A percentile compares a stretch with the other conserved stretches of the same genome.
phyloP scores from a whole-genome alignment of 2,888 invertebrate genomes.

The Drosophila birchii region DNA sequence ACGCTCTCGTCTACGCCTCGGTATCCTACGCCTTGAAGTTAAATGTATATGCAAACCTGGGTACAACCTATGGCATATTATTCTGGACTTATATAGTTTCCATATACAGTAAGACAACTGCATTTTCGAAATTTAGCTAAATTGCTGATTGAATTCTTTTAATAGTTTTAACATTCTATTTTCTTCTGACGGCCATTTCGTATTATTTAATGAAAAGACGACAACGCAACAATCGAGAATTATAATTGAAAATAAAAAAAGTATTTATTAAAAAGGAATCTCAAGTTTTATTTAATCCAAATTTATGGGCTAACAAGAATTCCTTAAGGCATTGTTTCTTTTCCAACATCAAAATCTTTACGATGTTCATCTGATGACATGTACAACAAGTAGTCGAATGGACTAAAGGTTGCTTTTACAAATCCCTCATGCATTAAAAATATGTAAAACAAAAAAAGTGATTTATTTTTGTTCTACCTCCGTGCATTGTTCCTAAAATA shows the following conservation, averaged over 20 bases:
- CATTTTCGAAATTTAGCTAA: accelerated
- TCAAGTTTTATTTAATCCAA: neutral
- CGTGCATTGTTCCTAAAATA: too few species aligned
- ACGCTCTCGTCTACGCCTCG: neutral
- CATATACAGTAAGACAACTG: neutral
- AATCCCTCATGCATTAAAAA: neutral
- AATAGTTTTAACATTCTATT: neutral
- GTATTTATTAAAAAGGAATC: too few species aligned
- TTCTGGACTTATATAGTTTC: neutral
- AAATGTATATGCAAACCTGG: neutral
- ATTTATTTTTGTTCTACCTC: too few species aligned
- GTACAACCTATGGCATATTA: neutral
- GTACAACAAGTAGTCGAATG: neutral
- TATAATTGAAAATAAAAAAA: neutral
- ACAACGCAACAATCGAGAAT: neutral
- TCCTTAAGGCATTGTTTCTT: neutral
- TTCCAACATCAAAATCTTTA: neutral
- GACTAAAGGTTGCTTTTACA: neutral
- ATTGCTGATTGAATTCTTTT: neutral
- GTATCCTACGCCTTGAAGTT: neutral
- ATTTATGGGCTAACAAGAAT: neutral
- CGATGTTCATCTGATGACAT: neutral
- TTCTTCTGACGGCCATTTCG: neutral
- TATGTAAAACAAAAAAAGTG: too few species aligned
- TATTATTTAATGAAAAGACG: conserved; percentile 1